A percentile compares a stretch with the other conserved stretches of the same genome.
phyloP scores from a whole-genome alignment of 2,888 invertebrate species.

The Aspidiotus destructor region DNA sequence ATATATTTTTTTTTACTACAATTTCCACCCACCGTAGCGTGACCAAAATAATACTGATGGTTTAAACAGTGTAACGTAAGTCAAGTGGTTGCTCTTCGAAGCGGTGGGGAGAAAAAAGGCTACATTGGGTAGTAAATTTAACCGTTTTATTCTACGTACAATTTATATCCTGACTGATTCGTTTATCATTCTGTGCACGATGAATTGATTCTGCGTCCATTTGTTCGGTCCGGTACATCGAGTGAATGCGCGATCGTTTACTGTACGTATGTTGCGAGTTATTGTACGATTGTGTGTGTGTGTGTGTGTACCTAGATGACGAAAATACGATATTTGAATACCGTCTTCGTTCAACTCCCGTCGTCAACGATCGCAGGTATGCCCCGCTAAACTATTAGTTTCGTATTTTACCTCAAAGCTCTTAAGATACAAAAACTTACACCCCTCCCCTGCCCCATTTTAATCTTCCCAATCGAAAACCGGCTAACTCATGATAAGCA shows the following conservation, averaged over 20 bases:
- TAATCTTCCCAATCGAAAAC: too few species aligned
- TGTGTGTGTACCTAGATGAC: conserved; percentile 1
- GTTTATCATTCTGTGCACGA: background rate
- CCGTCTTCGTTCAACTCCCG: background rate
- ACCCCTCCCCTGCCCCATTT: too few species aligned
- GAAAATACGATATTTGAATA: conserved; percentile 5
- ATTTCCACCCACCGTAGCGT: conserved; percentile 32
- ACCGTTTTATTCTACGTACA: conserved; percentile 17
- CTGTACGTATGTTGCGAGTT: background rate
- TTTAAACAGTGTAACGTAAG: background rate
- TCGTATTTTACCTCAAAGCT: too few species aligned
- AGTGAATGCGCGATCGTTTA: too few species aligned
- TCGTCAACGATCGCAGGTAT: too few species aligned
- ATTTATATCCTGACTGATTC: background rate
- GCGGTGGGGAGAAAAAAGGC: background rate
- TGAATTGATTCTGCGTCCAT: background rate
- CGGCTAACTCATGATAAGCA: too few species aligned
- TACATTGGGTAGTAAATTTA: conserved; percentile 10
- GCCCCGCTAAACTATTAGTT: too few species aligned
- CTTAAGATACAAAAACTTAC: too few species aligned
- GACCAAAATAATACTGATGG: conserved; percentile 24
- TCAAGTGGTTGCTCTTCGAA: background rate
- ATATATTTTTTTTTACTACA: conserved; percentile 1
- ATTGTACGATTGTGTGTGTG: background rate
- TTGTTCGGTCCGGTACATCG: too few species aligned